Conservation (phyloP, 1,140 invertebrate species). For the Cotesia chilonis region DNA sequence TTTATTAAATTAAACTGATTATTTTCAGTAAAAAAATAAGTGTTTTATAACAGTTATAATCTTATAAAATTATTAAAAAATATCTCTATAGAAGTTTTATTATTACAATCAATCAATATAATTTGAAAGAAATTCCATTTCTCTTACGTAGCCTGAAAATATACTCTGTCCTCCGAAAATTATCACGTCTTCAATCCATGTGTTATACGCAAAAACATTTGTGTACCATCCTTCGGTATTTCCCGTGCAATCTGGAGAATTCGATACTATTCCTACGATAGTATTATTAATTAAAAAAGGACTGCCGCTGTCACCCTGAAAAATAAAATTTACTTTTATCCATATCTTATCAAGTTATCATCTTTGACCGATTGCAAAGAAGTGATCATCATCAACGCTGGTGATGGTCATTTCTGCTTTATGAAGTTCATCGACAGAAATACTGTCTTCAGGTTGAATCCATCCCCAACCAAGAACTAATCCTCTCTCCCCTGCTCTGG, state of each 20-base stretch:
- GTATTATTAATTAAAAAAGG: not conserved
- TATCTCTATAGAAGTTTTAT: no score
- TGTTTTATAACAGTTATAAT: no score
- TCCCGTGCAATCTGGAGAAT: constrained; percentile 11
- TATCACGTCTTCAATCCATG: constrained; percentile 19
- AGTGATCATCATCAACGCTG: not conserved
- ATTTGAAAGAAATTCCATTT: no score
- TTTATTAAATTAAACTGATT: no score
- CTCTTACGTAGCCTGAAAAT: constrained; percentile 21
- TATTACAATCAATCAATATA: not conserved
- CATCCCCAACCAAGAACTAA: constrained; percentile 19
- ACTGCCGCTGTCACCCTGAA: constrained; percentile 31
- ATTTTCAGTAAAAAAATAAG: no score
- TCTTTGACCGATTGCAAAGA: not conserved
- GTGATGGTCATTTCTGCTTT: not conserved
- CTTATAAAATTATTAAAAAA: no score
- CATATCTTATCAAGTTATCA: not conserved
- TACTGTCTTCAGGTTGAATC: not conserved
- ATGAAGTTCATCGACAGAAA: not conserved
- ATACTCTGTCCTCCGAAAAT: not conserved
- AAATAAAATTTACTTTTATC: not conserved
- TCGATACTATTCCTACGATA: constrained; percentile 13
- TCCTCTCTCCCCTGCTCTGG: not conserved
- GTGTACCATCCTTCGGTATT: not conserved
- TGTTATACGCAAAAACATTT: constrained; percentile 13